Evolutionary conservation across 2,797 vertebrate genomes (phyloP), one percentile per base, ranked within the genome.

Genomic region (Thunnus albacares): DNA sequence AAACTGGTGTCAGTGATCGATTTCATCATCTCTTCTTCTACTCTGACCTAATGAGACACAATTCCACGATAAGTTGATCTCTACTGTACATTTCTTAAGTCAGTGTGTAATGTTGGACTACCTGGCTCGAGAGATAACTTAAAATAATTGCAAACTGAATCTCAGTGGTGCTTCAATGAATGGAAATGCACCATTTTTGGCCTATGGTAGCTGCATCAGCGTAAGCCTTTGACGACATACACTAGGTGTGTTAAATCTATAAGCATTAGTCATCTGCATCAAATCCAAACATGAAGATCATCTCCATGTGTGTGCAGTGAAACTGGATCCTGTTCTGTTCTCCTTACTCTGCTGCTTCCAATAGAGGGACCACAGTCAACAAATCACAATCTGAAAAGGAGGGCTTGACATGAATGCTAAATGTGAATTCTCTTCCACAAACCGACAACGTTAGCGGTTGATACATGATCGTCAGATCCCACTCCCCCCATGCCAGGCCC

Each of bases 181-280:
- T 81, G 77, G 70, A 90, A 88, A 87, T 80, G 84, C 87, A 88
- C 30, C 72, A 88, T 81, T 91, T 84, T 80, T 70, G 87, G 87
- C 87, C 92, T 84, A 11, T 59, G 84, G 72, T 82, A 63, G 77
- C 83, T 70, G 86, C 82, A 90, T 84, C 79, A 72, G 80, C 52
- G 61, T 74, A 59, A 89, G 80, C 84, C 78, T 91, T 87, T 87
- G 85, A 92, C 79, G 84, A 88, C 87, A 91, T 72, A 81, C 80
- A 57, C 86, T 66, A 88, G 92, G 88, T 85, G 85, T 91, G 88
- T 87, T 92, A 81, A 90, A 93, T 90, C 89, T 89, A 88, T 82
- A 80, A 83, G 90, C 87, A 91, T 92, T 91, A 90, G 89, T 92
- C 89, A 93, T 92, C 89, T 93, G 73, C 75, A 80, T 81, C 85